Conservation (phyloP, 1,140 invertebrate genomes). For the Acyrthosiphon pisum region DNA sequence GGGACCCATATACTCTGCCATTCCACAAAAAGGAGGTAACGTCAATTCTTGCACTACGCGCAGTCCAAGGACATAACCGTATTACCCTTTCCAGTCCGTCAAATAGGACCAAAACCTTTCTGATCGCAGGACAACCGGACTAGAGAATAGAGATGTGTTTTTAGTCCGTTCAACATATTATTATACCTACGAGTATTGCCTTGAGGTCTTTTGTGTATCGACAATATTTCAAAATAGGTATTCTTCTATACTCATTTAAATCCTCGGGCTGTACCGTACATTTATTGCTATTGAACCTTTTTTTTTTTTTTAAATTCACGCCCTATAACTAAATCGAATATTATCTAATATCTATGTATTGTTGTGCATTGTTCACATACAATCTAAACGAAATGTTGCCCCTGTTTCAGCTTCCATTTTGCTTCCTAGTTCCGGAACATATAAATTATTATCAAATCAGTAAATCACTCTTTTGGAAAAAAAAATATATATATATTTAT, state of each 20-base stretch:
- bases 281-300: background rate
- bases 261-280: background rate
- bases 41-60: background rate
- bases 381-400: background rate
- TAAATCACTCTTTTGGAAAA: background rate
- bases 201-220: background rate
- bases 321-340: background rate
- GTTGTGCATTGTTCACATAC: background rate
- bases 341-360: background rate
- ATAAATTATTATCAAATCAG: conserved; percentile 14
- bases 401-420: background rate
- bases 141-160: background rate
- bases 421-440: background rate
- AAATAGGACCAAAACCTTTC: background rate
- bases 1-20: background rate
- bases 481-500: background rate
- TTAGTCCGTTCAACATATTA: too few relatives aligned
- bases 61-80: background rate
- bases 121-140: too few relatives aligned
- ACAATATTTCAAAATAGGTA: background rate
- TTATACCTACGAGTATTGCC: background rate
- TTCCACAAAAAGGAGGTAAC: background rate
- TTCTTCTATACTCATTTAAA: background rate
- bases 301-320: background rate
- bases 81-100: background rate